phyloP scores from a whole-genome alignment of 2,888 invertebrate species.

The Anoplius nigerrimus region DNA sequence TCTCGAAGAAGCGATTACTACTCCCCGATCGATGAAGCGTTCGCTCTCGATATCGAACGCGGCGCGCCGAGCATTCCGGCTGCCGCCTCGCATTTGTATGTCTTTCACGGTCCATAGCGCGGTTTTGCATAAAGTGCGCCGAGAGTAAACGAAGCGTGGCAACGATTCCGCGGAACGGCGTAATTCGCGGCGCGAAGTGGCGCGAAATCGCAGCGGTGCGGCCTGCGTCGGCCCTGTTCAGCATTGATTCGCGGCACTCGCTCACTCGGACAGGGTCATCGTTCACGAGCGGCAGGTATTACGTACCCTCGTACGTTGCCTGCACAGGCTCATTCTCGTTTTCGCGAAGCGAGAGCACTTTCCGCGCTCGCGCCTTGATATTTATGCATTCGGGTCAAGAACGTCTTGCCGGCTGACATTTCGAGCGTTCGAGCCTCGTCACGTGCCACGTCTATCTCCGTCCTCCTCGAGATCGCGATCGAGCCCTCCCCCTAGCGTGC shows the following conservation, averaged over 20 bases:
- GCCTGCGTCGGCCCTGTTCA: neutral
- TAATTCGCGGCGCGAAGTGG: too few species aligned
- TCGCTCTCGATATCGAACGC: neutral
- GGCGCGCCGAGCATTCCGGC: too few species aligned
- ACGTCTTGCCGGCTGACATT: slow-evolving; percentile 58
- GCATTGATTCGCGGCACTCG: neutral
- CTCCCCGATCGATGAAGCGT: neutral
- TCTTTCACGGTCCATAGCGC: too few species aligned
- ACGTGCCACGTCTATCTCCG: slow-evolving; percentile 2
- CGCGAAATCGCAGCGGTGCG: neutral
- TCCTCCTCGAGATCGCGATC: slow-evolving; percentile 8
- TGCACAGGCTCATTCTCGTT: neutral
- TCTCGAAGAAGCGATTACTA: too few species aligned
- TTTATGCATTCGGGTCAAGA: slow-evolving; percentile 68
- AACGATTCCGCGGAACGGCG: too few species aligned
- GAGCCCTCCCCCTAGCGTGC: slow-evolving; percentile 7
- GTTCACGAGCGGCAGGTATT: too few species aligned
- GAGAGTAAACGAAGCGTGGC: too few species aligned
- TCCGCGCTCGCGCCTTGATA: slow-evolving; percentile 30
- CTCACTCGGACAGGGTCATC: neutral
- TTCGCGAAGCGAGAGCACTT: slow-evolving; percentile 20
- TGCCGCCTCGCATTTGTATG: too few species aligned
- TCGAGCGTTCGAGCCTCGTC: slow-evolving; percentile 27
- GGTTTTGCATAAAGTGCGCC: too few species aligned
- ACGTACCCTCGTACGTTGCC: too few species aligned